phyloP scores from a whole-genome alignment of 2,888 invertebrate genomes.

The Idaea biselata region DNA sequence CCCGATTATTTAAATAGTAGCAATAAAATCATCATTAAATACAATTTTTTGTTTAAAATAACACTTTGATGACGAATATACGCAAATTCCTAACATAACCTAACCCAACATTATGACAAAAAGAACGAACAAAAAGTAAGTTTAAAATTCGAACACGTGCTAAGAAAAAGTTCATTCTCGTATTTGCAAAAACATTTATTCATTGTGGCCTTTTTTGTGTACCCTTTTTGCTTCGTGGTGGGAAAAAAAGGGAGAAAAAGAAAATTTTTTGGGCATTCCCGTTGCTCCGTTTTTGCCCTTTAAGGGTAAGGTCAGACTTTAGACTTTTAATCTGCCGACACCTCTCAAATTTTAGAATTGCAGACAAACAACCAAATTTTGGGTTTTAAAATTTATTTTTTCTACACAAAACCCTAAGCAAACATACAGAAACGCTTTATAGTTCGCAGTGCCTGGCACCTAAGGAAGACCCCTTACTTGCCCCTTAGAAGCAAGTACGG shows the following conservation, averaged over 20 bases:
- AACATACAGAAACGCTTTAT: too few species aligned
- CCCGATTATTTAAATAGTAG: background rate
- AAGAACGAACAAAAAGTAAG: slow-evolving; percentile 58
- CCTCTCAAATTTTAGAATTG: background rate
- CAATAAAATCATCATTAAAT: background rate
- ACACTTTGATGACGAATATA: slow-evolving; percentile 2
- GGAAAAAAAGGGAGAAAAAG: slow-evolving; percentile 59
- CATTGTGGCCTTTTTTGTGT: slow-evolving; percentile 58
- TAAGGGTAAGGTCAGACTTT: background rate
- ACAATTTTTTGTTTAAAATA: background rate
- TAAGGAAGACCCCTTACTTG: too few species aligned
- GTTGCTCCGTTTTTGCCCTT: slow-evolving; percentile 69
- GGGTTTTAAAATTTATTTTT: slow-evolving; percentile 11
- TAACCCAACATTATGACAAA: slow-evolving; percentile 48
- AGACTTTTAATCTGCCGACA: background rate
- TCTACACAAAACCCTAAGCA: too few species aligned
- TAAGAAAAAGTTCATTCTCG: slow-evolving; percentile 64
- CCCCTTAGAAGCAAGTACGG: too few species aligned
- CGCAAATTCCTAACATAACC: slow-evolving; percentile 5
- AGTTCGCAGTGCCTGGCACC: too few species aligned
- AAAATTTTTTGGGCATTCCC: slow-evolving; percentile 36
- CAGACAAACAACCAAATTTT: background rate
- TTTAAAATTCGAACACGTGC: slow-evolving; percentile 72
- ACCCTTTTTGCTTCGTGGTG: slow-evolving; percentile 67
- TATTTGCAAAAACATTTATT: slow-evolving; percentile 75